A percentile compares a stretch with the other conserved stretches of the same genome.
Evolutionary conservation across 2,888 invertebrate species (phyloP).

Genomic region (Melinaea marsaeus): DNA sequence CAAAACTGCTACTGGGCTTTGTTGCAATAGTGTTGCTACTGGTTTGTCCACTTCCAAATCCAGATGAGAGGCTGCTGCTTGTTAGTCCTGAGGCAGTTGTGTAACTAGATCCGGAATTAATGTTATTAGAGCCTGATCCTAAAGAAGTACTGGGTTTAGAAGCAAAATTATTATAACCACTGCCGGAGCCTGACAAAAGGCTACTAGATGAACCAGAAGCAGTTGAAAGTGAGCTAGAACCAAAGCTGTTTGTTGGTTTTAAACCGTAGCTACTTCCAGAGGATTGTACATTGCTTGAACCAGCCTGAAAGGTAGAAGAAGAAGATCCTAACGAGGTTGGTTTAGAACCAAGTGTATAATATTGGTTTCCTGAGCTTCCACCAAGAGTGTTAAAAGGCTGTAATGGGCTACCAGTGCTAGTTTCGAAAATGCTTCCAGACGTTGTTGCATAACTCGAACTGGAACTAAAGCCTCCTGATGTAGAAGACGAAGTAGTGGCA

Average conservation of each 20-base stretch:
- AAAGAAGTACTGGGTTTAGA: constrained; percentile 11
- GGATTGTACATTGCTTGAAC: background rate
- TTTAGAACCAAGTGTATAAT: constrained; percentile 8
- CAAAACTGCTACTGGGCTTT: too few species aligned
- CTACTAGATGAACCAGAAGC: constrained; percentile 1
- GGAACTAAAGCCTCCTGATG: constrained; percentile 1
- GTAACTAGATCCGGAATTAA: constrained; percentile 1
- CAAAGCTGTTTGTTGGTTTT: constrained; percentile 14
- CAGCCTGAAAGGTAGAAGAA: too few species aligned
- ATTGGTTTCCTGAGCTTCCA: constrained; percentile 3
- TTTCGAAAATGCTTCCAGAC: constrained; percentile 10
- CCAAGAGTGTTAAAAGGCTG: too few species aligned
- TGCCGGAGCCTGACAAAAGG: background rate
- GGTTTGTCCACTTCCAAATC: background rate
- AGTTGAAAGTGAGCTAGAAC: constrained; percentile 7
- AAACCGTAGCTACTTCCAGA: constrained; percentile 3
- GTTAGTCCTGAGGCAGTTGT: background rate
- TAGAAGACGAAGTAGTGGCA: constrained; percentile 19
- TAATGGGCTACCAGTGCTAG: too few species aligned
- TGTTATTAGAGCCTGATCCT: background rate
- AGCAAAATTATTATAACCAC: background rate
- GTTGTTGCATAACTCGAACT: constrained; percentile 15
- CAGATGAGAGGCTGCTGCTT: background rate
- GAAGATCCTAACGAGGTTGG: constrained; percentile 10
- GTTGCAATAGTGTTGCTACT: too few species aligned